Conservation (phyloP, 1,140 invertebrate species). For the Mylabris phalerata region DNA sequence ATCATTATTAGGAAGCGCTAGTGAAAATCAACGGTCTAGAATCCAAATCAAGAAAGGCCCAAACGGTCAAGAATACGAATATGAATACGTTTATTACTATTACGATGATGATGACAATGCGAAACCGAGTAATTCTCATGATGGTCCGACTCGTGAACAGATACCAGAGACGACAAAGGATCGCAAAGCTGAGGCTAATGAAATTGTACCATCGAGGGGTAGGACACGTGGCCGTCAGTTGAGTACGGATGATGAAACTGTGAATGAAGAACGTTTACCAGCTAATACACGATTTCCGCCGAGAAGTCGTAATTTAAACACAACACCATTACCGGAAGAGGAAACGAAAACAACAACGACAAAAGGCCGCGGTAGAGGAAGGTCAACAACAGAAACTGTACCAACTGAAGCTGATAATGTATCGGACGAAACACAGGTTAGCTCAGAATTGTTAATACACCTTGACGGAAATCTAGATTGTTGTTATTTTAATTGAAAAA, state of each 20-base stretch:
- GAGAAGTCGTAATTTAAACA: slow-evolving; percentile 51
- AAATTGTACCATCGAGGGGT: slow-evolving; percentile 54
- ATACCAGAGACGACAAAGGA: slow-evolving; percentile 43
- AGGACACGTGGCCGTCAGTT: slow-evolving; percentile 53
- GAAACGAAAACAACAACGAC: slow-evolving; percentile 39
- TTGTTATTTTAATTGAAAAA: slow-evolving; percentile 1
- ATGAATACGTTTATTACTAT: slow-evolving; percentile 87
- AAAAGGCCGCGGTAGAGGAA: slow-evolving; percentile 46
- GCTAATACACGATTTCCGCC: slow-evolving; percentile 72
- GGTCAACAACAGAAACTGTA: slow-evolving; percentile 28
- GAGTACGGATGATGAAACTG: slow-evolving; percentile 46
- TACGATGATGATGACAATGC: slow-evolving; percentile 68
- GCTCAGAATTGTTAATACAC: background rate
- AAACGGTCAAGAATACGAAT: slow-evolving; percentile 86
- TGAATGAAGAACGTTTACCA: slow-evolving; percentile 61
- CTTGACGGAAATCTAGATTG: slow-evolving; percentile 4
- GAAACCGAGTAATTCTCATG: slow-evolving; percentile 48
- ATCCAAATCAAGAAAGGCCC: slow-evolving; percentile 81
- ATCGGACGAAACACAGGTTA: slow-evolving; percentile 39
- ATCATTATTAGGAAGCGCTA: slow-evolving; percentile 32
- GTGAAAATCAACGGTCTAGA: slow-evolving; percentile 51
- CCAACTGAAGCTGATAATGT: slow-evolving; percentile 29
- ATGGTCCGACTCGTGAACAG: slow-evolving; percentile 50
- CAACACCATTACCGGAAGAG: slow-evolving; percentile 37
- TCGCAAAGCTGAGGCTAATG: slow-evolving; percentile 60